These are phyloP conservation scores for Amia ocellicauda DNA, from an alignment of 2,113 vertebrate species.

Conservation along the genomic window DNA sequence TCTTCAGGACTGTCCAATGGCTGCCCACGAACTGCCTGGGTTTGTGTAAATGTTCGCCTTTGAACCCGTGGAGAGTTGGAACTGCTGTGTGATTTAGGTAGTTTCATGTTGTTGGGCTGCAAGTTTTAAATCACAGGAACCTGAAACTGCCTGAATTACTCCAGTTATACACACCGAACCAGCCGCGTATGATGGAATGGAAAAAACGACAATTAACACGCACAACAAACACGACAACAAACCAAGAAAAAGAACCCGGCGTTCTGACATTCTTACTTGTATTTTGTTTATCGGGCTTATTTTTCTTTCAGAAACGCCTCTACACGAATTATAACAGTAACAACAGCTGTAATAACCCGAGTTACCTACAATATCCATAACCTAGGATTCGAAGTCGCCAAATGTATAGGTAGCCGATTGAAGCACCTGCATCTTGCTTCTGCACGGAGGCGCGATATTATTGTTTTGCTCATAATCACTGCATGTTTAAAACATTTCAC, in stretches of 20 bases:
- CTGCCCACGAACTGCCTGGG: constrained; percentile 20
- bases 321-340: too few species aligned
- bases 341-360: too few species aligned
- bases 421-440: too few species aligned
- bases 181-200: neutral
- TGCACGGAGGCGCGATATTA: too few species aligned
- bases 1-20: constrained; percentile 40
- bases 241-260: too few species aligned
- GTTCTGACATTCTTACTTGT: neutral
- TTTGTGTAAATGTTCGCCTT: constrained; percentile 36
- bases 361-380: too few species aligned
- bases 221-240: neutral
- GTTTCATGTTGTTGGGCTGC: constrained; percentile 85
- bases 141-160: constrained; percentile 80
- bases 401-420: too few species aligned
- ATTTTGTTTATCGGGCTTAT: neutral
- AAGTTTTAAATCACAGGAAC: constrained; percentile 72
- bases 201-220: too few species aligned
- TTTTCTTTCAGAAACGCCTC: too few species aligned
- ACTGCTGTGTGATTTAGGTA: constrained; percentile 81
- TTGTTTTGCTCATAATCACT: too few species aligned
- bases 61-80: constrained; percentile 46
- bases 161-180: constrained; percentile 50
- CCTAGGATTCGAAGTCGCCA: too few species aligned
- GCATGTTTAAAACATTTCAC: too few species aligned